A percentile compares a stretch with the other conserved stretches of the same genome.
phyloP scores from a whole-genome alignment of 2,797 vertebrate genomes.

The Sarcoramphus papa region DNA sequence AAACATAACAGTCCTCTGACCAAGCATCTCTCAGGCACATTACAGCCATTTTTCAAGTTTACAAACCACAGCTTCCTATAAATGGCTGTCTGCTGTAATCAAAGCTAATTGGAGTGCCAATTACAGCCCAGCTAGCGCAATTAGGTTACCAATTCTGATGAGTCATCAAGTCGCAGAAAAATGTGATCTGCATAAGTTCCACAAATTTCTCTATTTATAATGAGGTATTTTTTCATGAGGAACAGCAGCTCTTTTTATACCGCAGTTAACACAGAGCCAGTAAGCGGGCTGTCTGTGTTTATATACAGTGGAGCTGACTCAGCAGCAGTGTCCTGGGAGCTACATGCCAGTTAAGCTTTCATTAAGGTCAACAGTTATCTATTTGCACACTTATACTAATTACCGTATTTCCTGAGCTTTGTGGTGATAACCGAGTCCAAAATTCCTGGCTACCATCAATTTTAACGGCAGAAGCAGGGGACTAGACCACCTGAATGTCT shows the following conservation, averaged over 20 bases:
- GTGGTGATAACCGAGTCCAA: neutral
- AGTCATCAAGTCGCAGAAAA: constrained; percentile 15
- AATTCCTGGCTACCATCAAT: neutral
- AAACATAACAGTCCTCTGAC: neutral
- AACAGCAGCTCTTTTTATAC: neutral
- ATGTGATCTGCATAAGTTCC: neutral
- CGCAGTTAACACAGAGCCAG: neutral
- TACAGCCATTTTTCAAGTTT: constrained; percentile 31
- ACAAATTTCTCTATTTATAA: neutral
- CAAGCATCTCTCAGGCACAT: neutral
- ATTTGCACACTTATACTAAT: neutral
- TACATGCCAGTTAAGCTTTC: neutral
- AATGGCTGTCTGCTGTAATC: constrained; percentile 40
- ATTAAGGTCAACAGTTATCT: neutral
- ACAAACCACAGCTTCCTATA: neutral
- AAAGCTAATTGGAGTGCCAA: constrained; percentile 57
- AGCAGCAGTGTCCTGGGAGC: constrained; percentile 11
- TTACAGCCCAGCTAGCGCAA: constrained; percentile 30
- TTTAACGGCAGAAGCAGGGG: neutral
- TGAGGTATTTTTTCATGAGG: constrained; percentile 7
- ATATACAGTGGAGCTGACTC: neutral
- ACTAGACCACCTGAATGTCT: neutral
- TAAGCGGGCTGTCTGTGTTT: neutral
- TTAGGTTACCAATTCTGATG: constrained; percentile 39
- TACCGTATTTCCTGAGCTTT: neutral